Evolutionary conservation across 35 echinoderm and acorn worm genomes (phyloP), one percentile per base, ranked within the genome.

Genomic region (Anneissia japonica): DNA sequence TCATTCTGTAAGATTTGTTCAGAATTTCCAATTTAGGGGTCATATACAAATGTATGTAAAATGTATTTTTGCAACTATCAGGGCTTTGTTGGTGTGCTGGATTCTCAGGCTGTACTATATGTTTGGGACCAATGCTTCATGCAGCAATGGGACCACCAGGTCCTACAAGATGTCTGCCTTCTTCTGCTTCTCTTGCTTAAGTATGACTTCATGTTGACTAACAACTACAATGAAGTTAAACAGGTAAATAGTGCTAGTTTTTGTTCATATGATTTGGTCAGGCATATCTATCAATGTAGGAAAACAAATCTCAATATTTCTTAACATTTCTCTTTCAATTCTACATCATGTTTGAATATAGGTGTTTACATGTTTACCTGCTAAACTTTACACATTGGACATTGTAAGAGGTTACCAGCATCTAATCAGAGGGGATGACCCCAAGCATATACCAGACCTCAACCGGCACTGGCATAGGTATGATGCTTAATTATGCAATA

Each of bases 111-210:
- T 72, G 73, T 93, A 26, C 75, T 97, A 32, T 91, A 84, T 74
- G 74, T 93, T 35, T 97, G 95, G 95, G 95, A 97, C 46, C 95
- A 97, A 55, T 75, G 85, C 74, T 97, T 97, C 45, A 88, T 93
- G 36, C 72, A 34, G 16, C 79, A 77, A 0, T 97, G 95, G 95
- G 81, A 84, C 19, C 81, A 86, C 28, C 12, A 76, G 34, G 88
- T 93, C 3, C 39, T 97, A 23, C 55, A 85, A 74, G 79, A 84
- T 82, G 43, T 93, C 16, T 97, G 95, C 46, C 81, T 97, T 2
- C 75, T 77, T 31, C 35, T 97, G 45, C 43, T 97, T 26, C 30
- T 91, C 7, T 74, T 97, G 11, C 46, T 97, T 0, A 93, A 83
- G 36, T 38, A 85, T 39, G 87, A 93, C 51, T 91, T 93, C 36